Conservation (phyloP, 2,888 invertebrate genomes). For the Arge pagana region DNA sequence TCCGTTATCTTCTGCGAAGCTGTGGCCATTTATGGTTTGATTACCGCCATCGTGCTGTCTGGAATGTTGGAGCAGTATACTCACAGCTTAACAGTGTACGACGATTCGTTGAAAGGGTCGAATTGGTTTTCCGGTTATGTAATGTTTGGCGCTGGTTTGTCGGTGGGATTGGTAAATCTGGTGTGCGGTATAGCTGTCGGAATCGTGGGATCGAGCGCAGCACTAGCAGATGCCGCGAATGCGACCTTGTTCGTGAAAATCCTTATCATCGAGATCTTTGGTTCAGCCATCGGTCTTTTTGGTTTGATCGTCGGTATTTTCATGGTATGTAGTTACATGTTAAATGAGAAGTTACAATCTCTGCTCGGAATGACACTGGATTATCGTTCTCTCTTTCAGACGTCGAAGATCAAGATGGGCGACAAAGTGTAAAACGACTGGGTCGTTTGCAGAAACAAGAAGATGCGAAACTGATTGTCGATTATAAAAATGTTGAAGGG, state of each 20-base stretch:
- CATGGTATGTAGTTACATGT: constrained; percentile 64
- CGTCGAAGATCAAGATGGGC: constrained; percentile 81
- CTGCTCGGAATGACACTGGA: background rate
- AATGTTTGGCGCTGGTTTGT: constrained; percentile 95
- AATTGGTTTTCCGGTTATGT: constrained; percentile 89
- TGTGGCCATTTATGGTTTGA: constrained; percentile 98
- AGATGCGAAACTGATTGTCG: background rate
- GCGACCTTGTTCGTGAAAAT: constrained; percentile 96
- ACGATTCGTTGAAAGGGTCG: constrained; percentile 60
- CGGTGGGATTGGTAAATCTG: constrained; percentile 94
- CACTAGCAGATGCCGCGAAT: constrained; percentile 97
- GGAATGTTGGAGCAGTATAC: constrained; percentile 70
- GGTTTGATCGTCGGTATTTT: constrained; percentile 98
- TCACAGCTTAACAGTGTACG: constrained; percentile 17
- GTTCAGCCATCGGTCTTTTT: constrained; percentile 97
- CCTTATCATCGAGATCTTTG: constrained; percentile 98
- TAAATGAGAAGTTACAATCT: constrained; percentile 17
- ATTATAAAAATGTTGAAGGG: background rate
- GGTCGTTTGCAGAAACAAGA: constrained; percentile 3
- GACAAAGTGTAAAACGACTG: constrained; percentile 64
- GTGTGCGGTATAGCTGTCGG: constrained; percentile 97
- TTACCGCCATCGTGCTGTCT: constrained; percentile 96
- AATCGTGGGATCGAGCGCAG: constrained; percentile 98
- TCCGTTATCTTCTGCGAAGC: constrained; percentile 99
- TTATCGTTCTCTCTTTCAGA: constrained; percentile 48